Evolutionary conservation across 2,888 invertebrate species (phyloP).

Genomic region (Hyppa rectilinea): DNA sequence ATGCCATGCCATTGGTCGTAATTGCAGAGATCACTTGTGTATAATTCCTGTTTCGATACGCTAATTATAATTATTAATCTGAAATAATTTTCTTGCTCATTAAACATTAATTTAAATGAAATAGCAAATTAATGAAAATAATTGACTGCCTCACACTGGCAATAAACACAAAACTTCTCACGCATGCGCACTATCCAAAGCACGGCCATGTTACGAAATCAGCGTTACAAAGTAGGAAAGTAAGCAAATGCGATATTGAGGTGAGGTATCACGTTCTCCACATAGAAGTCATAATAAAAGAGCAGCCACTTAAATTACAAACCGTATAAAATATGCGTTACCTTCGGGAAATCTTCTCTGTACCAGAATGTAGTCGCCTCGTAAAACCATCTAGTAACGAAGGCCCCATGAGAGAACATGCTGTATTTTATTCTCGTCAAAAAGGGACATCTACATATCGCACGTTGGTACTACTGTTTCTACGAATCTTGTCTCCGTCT

Average conservation of each 20-base stretch:
- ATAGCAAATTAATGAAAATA: neutral
- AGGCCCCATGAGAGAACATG: slow-evolving; percentile 74
- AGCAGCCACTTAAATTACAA: slow-evolving; percentile 83
- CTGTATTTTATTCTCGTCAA: slow-evolving; percentile 74
- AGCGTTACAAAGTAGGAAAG: slow-evolving; percentile 17
- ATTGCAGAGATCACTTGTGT: neutral
- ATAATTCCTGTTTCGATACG: too few relatives aligned
- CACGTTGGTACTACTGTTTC: slow-evolving; percentile 50
- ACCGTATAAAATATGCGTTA: slow-evolving; percentile 86
- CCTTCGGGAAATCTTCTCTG: slow-evolving; percentile 86
- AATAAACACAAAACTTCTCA: slow-evolving; percentile 6
- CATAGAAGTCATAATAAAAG: slow-evolving; percentile 76
- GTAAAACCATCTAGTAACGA: slow-evolving; percentile 83
- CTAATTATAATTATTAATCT: neutral
- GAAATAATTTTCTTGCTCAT: neutral
- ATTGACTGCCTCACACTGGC: neutral
- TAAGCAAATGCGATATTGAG: slow-evolving; percentile 44
- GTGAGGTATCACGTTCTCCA: slow-evolving; percentile 63
- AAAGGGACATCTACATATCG: slow-evolving; percentile 71
- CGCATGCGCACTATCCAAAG: slow-evolving; percentile 29
- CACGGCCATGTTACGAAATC: slow-evolving; percentile 9
- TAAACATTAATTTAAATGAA: neutral
- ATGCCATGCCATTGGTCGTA: neutral
- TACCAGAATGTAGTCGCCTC: slow-evolving; percentile 80
- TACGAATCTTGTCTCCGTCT: slow-evolving; percentile 27